Base-by-base conservation (phyloP, 2,113 vertebrate species). In the Epinephelus cyanopodus region DNA sequence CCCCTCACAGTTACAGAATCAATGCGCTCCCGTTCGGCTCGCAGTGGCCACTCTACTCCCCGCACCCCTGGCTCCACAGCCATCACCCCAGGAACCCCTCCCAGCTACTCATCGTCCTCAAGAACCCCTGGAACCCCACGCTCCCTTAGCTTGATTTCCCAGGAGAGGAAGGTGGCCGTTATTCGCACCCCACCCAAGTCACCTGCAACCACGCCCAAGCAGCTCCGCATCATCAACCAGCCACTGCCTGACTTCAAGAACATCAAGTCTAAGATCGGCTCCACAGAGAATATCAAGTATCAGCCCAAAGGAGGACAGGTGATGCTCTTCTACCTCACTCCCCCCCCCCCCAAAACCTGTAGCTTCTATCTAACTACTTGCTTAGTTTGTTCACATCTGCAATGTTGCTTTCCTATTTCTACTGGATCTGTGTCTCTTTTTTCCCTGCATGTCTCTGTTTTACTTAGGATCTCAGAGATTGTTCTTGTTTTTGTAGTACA, bases 261-360 rank as follows among this genome's bases (percentile, higher is more conserved):
- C 3, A 82, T 99, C 95, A 97, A 94, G 89, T 99, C 98, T 90
- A 99, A 99, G 96, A 97, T 99, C 4, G 97, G 98, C 81, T 99
- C 98, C 60, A 99, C 95, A 14, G 98, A 99, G 47, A 99, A 99
- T 82, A 99, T 99, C 93, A 99, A 97, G 91, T 99, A 99, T 91
- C 98, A 99, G 92, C 98, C 98, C 18, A 99, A 98, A 95, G 98
- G 97, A 58, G 98, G 98, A 3, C 98, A 99, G 97, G 98, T 98
- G 95, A 96, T 90, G 56, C 48, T 76, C 69, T 61, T 58, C 11
- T 81, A 8, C 39, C 27, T 69, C 53, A 71, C 68, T 70, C n/a
- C 23, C 3, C 52, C 23, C 3, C 52, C 5, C 39, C 7, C 17
- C 42, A n/a, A 50, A 21, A 54, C 39, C 33, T 67, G 6, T 57